These are phyloP conservation scores for Oryzias curvinotus DNA, from an alignment of 2,113 vertebrate species.

Conservation along the genomic window DNA sequence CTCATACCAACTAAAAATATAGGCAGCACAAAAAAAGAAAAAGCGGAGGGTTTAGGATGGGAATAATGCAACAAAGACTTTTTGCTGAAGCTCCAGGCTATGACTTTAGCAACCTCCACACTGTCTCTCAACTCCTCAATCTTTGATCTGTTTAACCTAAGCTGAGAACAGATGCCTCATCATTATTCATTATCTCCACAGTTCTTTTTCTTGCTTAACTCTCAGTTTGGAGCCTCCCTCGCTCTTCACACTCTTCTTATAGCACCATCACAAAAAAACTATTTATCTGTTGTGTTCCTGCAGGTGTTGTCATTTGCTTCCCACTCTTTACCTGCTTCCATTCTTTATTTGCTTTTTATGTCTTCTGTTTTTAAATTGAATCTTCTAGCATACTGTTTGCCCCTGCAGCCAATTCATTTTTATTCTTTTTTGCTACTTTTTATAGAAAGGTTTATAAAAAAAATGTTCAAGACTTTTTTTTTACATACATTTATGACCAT, in stretches of 20 bases:
- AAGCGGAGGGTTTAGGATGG: constrained; percentile 20
- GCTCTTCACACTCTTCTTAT: background rate
- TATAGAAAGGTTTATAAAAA: too few relatives aligned
- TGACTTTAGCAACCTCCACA: constrained; percentile 12
- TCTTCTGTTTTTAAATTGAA: too few relatives aligned
- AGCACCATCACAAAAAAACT: background rate
- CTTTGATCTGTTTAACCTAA: constrained; percentile 22
- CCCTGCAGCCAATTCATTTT: too few relatives aligned
- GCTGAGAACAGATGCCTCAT: background rate
- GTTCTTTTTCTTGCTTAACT: background rate
- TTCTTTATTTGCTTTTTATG: too few relatives aligned
- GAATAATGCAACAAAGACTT: background rate
- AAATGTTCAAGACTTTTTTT: too few relatives aligned
- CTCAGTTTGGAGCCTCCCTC: constrained; percentile 1
- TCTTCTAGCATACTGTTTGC: too few relatives aligned
- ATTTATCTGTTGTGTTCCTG: too few relatives aligned
- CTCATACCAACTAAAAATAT: constrained; percentile 19
- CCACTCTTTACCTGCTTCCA: too few relatives aligned
- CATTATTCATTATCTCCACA: constrained; percentile 23
- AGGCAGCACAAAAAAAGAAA: constrained; percentile 28
- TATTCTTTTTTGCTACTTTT: too few relatives aligned
- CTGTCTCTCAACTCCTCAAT: constrained; percentile 20
- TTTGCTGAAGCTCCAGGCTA: background rate
- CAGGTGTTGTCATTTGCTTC: too few relatives aligned
- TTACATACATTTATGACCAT: too few relatives aligned